phyloP scores from a whole-genome alignment of 2,888 invertebrate species.

The Orchesella flavescens region DNA sequence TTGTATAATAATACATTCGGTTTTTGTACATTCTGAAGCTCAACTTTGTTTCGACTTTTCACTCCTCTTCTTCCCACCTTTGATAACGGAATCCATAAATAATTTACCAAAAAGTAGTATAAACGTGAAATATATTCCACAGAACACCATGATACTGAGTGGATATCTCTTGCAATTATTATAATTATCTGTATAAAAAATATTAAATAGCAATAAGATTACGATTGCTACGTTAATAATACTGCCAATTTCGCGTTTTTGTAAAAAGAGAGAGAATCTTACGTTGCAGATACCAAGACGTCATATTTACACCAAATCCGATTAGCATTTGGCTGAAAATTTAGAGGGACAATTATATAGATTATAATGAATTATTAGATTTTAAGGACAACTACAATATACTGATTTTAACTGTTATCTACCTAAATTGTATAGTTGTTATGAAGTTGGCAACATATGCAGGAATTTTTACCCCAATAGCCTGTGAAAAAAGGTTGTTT shows the following conservation, averaged over 20 bases:
- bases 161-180: constrained; percentile 41
- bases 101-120: constrained; percentile 60
- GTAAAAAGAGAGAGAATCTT: no score
- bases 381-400: no score
- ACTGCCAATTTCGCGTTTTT: no score
- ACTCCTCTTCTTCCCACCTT: no score
- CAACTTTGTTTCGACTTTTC: no score
- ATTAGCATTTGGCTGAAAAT: constrained; percentile 86
- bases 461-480: constrained; percentile 89
- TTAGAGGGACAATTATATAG: no score
- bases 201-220: background rate
- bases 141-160: constrained; percentile 39
- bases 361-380: no score
- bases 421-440: constrained; percentile 87
- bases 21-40: no score
- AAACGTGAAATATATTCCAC: constrained; percentile 59
- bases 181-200: constrained; percentile 17
- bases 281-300: constrained; percentile 79
- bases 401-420: no score
- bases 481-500: constrained; percentile 74
- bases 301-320: constrained; percentile 91
- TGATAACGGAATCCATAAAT: constrained; percentile 24
- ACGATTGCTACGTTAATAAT: background rate
- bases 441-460: constrained; percentile 89
- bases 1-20: no score